These are phyloP conservation scores for Maconellicoccus hirsutus DNA, from an alignment of 1,140 invertebrate genomes.

Conservation along the genomic window DNA sequence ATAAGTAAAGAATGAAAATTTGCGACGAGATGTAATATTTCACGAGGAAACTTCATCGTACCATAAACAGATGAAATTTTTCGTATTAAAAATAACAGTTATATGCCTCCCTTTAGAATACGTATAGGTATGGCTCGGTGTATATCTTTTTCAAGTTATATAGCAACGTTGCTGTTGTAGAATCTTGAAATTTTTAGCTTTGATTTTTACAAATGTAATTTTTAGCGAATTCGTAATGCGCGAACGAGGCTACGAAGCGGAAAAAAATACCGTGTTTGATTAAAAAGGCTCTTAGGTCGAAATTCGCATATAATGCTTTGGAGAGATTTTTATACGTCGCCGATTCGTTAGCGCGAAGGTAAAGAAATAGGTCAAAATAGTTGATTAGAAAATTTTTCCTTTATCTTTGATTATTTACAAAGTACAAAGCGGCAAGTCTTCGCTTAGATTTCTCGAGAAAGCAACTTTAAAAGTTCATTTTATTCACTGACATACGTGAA, in stretches of 20 bases:
- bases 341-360: too few species aligned
- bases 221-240: too few species aligned
- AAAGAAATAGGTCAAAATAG: neutral
- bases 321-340: too few species aligned
- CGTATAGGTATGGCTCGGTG: neutral
- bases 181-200: too few species aligned
- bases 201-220: too few species aligned
- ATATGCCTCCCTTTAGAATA: constrained; percentile 8
- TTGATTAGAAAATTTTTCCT: neutral
- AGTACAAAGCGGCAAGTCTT: neutral
- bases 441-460: constrained; percentile 1
- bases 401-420: constrained; percentile 5
- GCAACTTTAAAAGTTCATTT: constrained; percentile 1
- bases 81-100: neutral
- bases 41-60: neutral
- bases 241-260: too few species aligned
- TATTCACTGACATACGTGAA: constrained; percentile 8
- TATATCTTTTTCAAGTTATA: too few species aligned
- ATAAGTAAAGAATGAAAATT: neutral
- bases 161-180: too few species aligned
- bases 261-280: too few species aligned
- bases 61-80: neutral
- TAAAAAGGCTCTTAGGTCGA: too few species aligned
- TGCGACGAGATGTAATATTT: neutral
- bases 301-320: too few species aligned